Conservation (phyloP, 2,113 vertebrate species). For the Phalacrocorax pelagicus region DNA sequence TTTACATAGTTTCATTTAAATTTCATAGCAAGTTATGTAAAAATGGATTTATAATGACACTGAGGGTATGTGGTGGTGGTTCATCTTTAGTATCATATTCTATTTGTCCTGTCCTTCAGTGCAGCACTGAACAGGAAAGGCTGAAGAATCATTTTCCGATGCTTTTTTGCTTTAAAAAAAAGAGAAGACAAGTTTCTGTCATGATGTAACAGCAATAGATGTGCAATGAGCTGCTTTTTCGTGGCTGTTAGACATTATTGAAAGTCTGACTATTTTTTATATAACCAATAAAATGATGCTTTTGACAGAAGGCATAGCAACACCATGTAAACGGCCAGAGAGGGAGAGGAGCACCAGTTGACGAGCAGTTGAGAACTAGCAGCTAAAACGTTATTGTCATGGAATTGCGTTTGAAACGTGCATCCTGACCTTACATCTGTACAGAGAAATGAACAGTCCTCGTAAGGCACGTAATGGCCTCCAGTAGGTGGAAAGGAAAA, state of each 20-base stretch:
- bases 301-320: background rate
- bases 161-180: background rate
- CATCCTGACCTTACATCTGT: background rate
- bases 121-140: background rate
- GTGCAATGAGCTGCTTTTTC: background rate
- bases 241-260: background rate
- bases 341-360: background rate
- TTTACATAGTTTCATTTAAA: conserved; percentile 34
- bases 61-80: background rate
- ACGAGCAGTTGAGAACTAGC: background rate
- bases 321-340: background rate
- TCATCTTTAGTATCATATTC: background rate
- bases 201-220: background rate
- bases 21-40: conserved; percentile 20
- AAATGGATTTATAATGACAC: background rate
- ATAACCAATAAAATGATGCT: background rate
- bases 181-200: background rate
- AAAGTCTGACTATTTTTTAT: background rate
- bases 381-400: background rate
- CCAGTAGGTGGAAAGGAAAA: background rate
- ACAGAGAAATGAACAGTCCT: background rate
- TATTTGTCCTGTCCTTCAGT: background rate
- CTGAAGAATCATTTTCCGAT: background rate
- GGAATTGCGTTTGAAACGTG: background rate
- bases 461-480: rapidly evolving